Conservation (phyloP, 2,888 invertebrate species). For the Mystacides longicornis region DNA sequence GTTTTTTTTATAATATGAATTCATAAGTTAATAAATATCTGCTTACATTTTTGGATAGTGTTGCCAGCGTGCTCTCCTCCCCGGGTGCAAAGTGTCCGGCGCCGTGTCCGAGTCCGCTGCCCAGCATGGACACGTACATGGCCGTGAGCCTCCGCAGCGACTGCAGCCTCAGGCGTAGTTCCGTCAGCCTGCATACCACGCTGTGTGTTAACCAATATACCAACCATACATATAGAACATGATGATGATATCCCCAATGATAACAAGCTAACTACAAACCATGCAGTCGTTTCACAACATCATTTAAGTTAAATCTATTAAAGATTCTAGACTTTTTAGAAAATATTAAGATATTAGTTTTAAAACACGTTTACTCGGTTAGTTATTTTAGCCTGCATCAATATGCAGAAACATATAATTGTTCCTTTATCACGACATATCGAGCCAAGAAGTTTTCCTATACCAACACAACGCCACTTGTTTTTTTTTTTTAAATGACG, state of each 20-base stretch:
- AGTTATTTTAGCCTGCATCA: no score
- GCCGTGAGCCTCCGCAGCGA: conserved; percentile 75
- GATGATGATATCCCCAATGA: conserved; percentile 15
- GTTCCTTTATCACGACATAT: no score
- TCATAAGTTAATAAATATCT: no score
- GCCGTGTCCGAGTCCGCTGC: conserved; percentile 69
- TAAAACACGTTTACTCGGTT: no score
- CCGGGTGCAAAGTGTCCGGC: conserved; percentile 46
- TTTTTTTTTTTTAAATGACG: no score
- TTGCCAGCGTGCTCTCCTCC: conserved; percentile 36
- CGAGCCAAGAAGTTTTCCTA: no score
- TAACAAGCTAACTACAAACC: conserved; percentile 5
- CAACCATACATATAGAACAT: background rate
- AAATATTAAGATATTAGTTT: no score
- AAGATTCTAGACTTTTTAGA: no score
- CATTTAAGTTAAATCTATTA: background rate
- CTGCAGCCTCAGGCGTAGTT: conserved; percentile 71
- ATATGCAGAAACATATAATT: no score
- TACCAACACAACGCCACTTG: no score
- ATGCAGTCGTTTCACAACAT: conserved; percentile 1
- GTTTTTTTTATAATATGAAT: no score
- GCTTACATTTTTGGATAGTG: conserved; percentile 41
- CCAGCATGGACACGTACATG: conserved; percentile 75
- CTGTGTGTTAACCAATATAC: conserved; percentile 24
- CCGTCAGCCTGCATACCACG: conserved; percentile 54